Evolutionary conservation across 92 coral and sea anemone genomes (phyloP), one percentile per base, ranked within the genome.

Genomic region (Porites divaricata): DNA sequence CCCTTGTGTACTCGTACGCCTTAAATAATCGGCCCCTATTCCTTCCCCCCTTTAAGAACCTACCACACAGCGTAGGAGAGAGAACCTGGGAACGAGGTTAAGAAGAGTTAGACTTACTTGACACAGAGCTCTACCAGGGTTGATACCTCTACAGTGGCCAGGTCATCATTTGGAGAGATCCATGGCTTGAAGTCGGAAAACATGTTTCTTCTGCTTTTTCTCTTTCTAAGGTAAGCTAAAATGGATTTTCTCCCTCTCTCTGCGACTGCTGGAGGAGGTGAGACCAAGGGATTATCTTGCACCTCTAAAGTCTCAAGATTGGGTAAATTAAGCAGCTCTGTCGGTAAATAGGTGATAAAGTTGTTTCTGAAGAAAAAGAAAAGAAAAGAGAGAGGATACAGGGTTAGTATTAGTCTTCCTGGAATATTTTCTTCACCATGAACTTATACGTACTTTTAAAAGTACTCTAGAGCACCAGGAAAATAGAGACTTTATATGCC

Each of bases 241-340:
- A 87, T 79, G 14, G 66, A 15, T n/a, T 17, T 12, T 11, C 77
- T 57, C 1, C 88, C 84, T 67, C 77, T 21, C 24, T 63, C 8
- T 10, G 48, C 88, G 25, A 67, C 58, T 64, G 77, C 88, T 12
- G 57, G 59, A 17, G 88, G 84, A n/a, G 88, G 88, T 5, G 88
- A 85, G 2, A 35, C 70, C 22, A 76, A 66, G n/a, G 88, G 88
- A 41, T 84, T 84, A 6, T 68, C 88, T 21, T 52, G 80, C 16
- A 50, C 80, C 66, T 75, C 67, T 8, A 84, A 62, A 13, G 59
- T 63, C 57, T 75, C 75, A 25, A 84, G 75, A 8, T 63, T 72
- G 48, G 83, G 23, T 21, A 84, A 74, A 63, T 72, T 75, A 19
- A 74, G 75, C 53, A 84, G 74, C n/a, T 84, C 88, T 15, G 81